A percentile compares a stretch with the other conserved stretches of the same genome.
phyloP scores from a whole-genome alignment of 2,797 vertebrate species.

The Dromococcyx pavoninus region DNA sequence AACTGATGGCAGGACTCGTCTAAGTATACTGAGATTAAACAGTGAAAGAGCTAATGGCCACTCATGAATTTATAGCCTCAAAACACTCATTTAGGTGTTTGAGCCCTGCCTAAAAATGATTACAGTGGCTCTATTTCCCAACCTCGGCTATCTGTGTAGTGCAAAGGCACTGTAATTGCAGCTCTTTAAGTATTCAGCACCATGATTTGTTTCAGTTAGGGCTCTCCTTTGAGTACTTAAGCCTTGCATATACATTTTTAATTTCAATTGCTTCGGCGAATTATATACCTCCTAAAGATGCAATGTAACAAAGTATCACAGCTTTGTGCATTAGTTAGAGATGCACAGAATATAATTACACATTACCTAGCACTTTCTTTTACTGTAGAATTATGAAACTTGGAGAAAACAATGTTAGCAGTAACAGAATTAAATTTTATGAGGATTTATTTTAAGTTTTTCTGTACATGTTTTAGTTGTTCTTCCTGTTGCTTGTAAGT shows the following conservation, averaged over 20 bases:
- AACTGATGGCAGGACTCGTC: neutral
- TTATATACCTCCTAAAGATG: constrained; percentile 16
- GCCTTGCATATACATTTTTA: constrained; percentile 62
- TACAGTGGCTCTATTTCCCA: constrained; percentile 3
- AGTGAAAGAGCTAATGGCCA: neutral
- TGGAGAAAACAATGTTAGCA: neutral
- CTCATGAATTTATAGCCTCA: neutral
- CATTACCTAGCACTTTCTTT: neutral
- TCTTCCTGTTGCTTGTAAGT: neutral
- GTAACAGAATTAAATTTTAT: neutral
- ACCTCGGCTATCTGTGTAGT: neutral
- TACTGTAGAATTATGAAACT: neutral
- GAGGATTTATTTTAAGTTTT: neutral
- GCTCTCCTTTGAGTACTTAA: constrained; percentile 62
- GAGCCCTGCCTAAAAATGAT: neutral
- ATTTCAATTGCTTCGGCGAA: constrained; percentile 48
- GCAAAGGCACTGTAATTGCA: constrained; percentile 32
- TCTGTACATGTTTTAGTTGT: neutral
- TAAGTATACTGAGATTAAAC: neutral
- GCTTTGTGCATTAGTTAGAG: neutral
- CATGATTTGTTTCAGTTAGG: constrained; percentile 59
- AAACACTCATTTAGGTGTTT: neutral
- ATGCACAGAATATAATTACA: constrained; percentile 25
- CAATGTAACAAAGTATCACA: neutral
- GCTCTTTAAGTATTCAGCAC: constrained; percentile 64